Evolutionary conservation across 2,888 invertebrate species (phyloP).

Genomic region (Miltochrista miniata): DNA sequence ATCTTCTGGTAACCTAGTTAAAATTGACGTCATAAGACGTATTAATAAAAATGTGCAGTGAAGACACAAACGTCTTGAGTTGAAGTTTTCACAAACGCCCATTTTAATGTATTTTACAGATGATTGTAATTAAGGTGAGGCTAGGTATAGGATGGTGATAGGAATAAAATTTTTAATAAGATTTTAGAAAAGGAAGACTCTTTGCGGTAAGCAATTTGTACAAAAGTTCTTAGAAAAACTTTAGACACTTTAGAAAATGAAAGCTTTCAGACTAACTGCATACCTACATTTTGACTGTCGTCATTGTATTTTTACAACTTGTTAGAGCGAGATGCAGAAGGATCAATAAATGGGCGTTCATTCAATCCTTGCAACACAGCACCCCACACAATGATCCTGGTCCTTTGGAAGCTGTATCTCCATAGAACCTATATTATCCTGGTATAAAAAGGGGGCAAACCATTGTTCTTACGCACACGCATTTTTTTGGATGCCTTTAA

Average conservation of each 20-base stretch:
- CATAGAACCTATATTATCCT: slow-evolving; percentile 67
- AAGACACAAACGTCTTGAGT: background rate
- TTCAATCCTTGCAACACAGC: slow-evolving; percentile 26
- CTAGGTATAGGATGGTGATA: no score
- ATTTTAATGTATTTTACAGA: background rate
- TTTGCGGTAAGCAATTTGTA: background rate
- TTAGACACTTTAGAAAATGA: background rate
- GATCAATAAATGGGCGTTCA: slow-evolving; percentile 1
- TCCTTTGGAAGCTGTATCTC: slow-evolving; percentile 63
- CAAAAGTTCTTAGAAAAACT: background rate
- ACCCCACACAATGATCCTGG: slow-evolving; percentile 48
- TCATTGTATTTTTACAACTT: slow-evolving; percentile 6
- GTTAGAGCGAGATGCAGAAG: slow-evolving; percentile 9
- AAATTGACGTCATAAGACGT: slow-evolving; percentile 66
- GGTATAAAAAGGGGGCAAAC: slow-evolving; percentile 83
- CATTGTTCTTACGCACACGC: slow-evolving; percentile 85
- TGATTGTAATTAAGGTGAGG: no score
- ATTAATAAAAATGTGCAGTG: slow-evolving; percentile 22
- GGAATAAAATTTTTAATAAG: no score
- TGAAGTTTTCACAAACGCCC: background rate
- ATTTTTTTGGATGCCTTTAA: slow-evolving; percentile 58
- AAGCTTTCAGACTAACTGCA: no score
- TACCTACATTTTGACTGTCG: no score
- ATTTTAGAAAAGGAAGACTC: no score
- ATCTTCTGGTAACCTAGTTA: slow-evolving; percentile 57